Percentiles rank a stretch among this genome's conserved stretches.
Evolutionary conservation across 2,113 vertebrate genomes (phyloP).

Genomic region (Sylvilagus bachmani): DNA sequence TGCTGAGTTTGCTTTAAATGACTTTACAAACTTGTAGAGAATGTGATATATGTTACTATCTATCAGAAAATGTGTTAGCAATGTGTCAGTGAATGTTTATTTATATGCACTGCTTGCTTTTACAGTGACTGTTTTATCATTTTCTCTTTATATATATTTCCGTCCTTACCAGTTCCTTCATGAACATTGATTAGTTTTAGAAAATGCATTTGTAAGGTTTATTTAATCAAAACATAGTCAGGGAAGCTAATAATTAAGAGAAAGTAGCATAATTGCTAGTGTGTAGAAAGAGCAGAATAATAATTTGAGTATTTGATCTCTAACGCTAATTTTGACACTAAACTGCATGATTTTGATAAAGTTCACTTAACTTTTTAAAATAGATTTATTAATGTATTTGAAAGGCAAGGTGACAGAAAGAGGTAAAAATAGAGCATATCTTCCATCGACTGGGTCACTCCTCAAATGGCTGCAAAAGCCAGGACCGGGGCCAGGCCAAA

Average conservation of each 20-base stretch:
- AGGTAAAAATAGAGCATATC: too few relatives aligned
- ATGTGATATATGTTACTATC: not conserved
- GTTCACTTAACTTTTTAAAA: not conserved
- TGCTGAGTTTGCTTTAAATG: constrained; percentile 36
- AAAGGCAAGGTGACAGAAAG: too few relatives aligned
- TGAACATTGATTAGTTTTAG: not conserved
- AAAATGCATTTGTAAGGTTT: not conserved
- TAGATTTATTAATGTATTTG: too few relatives aligned
- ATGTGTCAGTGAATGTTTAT: not conserved
- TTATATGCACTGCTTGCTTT: not conserved
- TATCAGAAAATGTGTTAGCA: not conserved
- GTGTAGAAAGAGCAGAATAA: not conserved
- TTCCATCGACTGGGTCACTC: too few relatives aligned
- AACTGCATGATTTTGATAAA: not conserved
- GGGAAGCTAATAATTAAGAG: not conserved
- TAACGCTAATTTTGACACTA: not conserved
- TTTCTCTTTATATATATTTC: not conserved
- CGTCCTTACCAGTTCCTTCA: not conserved
- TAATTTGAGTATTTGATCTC: not conserved
- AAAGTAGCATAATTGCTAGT: not conserved
- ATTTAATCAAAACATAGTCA: not conserved
- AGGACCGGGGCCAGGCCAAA: too few relatives aligned
- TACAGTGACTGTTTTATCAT: not conserved
- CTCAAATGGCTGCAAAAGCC: too few relatives aligned
- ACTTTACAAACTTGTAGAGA: not conserved